phyloP scores from a whole-genome alignment of 2,113 vertebrate species.

The Leiothrix lutea region DNA sequence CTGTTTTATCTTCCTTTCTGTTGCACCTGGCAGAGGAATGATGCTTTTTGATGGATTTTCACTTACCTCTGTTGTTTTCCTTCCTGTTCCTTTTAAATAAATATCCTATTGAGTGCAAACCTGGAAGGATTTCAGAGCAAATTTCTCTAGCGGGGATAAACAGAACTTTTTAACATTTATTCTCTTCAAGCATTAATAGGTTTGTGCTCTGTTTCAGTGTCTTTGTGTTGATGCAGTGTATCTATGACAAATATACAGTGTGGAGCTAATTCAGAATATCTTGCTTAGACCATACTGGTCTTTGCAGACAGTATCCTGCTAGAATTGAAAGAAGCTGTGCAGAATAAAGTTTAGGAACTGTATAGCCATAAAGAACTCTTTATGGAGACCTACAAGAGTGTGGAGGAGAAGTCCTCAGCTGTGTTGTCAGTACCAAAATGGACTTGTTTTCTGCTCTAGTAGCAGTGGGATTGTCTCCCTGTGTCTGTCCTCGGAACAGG shows the following conservation, averaged over 20 bases:
- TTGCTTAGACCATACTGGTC: neutral
- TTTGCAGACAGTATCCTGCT: neutral
- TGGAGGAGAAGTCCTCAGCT: neutral
- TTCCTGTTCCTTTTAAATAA: slow-evolving; percentile 29
- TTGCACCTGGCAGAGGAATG: neutral
- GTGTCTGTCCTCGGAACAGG: neutral
- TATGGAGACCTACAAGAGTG: neutral
- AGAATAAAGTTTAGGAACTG: neutral
- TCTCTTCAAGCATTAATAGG: neutral
- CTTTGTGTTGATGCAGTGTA: neutral
- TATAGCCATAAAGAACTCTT: neutral
- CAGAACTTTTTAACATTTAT: neutral
- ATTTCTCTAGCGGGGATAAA: slow-evolving; percentile 4
- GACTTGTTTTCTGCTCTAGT: neutral
- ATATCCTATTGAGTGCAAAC: neutral
- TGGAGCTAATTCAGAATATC: neutral
- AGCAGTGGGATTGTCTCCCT: neutral
- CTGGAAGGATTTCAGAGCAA: slow-evolving; percentile 29
- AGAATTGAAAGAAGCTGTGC: neutral
- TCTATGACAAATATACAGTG: neutral
- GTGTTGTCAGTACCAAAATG: neutral
- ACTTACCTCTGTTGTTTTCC: slow-evolving; percentile 42
- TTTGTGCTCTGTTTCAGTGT: neutral
- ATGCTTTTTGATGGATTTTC: slow-evolving; percentile 52
- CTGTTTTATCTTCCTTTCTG: slow-evolving; percentile 44